Percentiles rank a stretch among this genome's conserved stretches.
phyloP scores from a whole-genome alignment of 2,888 invertebrate species.

The Oscheius myriophilus region DNA sequence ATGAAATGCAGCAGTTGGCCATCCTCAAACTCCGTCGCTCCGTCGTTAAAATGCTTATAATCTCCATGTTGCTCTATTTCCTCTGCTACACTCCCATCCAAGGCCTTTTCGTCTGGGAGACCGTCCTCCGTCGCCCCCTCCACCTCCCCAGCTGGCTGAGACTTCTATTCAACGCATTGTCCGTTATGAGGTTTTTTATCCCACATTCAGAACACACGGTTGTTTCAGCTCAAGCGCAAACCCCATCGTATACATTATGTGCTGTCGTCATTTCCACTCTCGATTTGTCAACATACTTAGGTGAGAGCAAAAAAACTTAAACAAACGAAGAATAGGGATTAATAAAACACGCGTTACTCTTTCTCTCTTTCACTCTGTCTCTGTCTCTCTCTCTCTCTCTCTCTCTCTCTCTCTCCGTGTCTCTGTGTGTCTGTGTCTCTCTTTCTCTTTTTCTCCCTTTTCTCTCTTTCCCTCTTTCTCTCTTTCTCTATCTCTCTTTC shows the following conservation, averaged over 20 bases:
- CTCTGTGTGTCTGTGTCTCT: no score
- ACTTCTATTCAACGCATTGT: slow-evolving; percentile 50
- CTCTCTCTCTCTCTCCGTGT: no score
- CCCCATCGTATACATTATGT: slow-evolving; percentile 60
- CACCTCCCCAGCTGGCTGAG: slow-evolving; percentile 51
- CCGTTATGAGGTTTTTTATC: slow-evolving; percentile 47
- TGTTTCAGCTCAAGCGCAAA: slow-evolving; percentile 54
- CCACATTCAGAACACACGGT: no score
- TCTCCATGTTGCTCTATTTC: slow-evolving; percentile 72
- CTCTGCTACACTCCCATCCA: slow-evolving; percentile 73
- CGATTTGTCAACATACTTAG: slow-evolving; percentile 32
- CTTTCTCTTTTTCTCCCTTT: no score
- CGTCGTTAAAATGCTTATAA: slow-evolving; percentile 73
- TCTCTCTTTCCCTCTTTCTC: no score
- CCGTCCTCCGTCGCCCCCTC: slow-evolving; percentile 38
- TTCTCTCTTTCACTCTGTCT: no score
- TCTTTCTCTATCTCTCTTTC: no score
- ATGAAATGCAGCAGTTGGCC: slow-evolving; percentile 54
- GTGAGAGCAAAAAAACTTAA: no score
- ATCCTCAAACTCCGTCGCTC: slow-evolving; percentile 68
- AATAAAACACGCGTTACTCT: no score
- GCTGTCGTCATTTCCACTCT: slow-evolving; percentile 59
- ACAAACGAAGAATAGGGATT: no score
- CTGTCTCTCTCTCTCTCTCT: no score
- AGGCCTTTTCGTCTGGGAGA: slow-evolving; percentile 55